These are phyloP conservation scores for Macquaria ambigua DNA, from an alignment of 2,113 vertebrate genomes.

Conservation along the genomic window DNA sequence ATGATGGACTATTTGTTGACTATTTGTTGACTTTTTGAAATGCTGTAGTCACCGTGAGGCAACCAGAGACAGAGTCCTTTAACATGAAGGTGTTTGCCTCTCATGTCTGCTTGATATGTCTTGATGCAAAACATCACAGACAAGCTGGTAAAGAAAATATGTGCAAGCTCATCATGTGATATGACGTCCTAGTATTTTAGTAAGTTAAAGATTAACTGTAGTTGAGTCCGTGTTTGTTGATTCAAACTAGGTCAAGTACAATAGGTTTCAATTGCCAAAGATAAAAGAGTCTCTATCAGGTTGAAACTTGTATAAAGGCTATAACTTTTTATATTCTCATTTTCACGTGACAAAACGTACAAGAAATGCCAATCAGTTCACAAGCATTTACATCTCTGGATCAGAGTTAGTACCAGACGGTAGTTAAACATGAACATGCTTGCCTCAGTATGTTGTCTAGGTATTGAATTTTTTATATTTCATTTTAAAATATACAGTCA, in stretches of 20 bases:
- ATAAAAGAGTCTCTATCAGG: neutral
- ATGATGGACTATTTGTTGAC: neutral
- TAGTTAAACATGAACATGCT: neutral
- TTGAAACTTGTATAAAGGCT: slow-evolving; percentile 13
- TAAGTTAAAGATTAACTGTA: slow-evolving; percentile 14
- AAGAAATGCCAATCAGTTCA: neutral
- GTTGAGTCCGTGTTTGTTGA: slow-evolving; percentile 16
- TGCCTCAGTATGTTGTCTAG: neutral
- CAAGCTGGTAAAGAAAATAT: neutral
- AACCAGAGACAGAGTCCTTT: neutral
- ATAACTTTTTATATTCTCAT: neutral
- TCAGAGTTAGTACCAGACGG: neutral
- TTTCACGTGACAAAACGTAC: neutral
- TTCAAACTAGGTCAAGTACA: neutral
- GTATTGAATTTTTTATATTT: neutral
- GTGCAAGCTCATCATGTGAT: neutral
- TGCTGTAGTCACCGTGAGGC: neutral
- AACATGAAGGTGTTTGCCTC: neutral
- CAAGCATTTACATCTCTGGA: slow-evolving; percentile 7
- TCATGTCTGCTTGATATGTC: neutral
- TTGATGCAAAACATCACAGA: neutral
- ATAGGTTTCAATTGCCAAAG: neutral
- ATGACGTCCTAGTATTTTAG: neutral
- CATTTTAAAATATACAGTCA: neutral
- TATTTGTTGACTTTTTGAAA: neutral